phyloP scores from a whole-genome alignment of 2,888 invertebrate genomes.

The Strigamia crassipes region DNA sequence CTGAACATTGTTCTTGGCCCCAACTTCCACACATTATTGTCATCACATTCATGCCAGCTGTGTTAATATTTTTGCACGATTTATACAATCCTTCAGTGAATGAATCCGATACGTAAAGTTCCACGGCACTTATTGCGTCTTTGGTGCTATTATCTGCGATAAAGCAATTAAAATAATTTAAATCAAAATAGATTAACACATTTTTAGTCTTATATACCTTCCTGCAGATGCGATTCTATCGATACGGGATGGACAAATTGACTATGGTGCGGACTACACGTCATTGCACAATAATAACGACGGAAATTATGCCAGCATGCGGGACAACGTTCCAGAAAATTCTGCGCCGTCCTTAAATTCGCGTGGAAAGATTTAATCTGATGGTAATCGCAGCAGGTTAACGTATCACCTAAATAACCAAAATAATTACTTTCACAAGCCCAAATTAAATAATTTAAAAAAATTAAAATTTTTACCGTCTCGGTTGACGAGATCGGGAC shows the following conservation, averaged over 20 bases:
- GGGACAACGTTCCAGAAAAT: constrained; percentile 77
- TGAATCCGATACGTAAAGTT: not conserved
- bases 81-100: constrained; percentile 31
- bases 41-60: constrained; percentile 33
- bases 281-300: constrained; percentile 79
- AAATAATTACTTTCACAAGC: not conserved
- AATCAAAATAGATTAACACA: not conserved
- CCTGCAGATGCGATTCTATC: not conserved
- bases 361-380: constrained; percentile 28
- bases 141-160: not conserved
- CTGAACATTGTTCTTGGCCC: constrained; percentile 27
- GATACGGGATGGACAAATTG: constrained; percentile 66
- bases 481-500: not conserved
- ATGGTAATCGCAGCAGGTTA: constrained; percentile 43
- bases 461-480: too few relatives aligned
- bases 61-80: constrained; percentile 1
- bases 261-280: constrained; percentile 79
- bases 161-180: not conserved
- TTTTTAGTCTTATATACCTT: not conserved
- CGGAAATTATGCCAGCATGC: constrained; percentile 84
- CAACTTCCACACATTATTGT: constrained; percentile 38
- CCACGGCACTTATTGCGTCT: constrained; percentile 14
- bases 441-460: not conserved
- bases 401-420: constrained; percentile 7
- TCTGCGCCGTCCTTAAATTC: constrained; percentile 7